These are phyloP conservation scores for Pangasius macronema DNA, from an alignment of 2,797 vertebrate species.

Conservation along the genomic window DNA sequence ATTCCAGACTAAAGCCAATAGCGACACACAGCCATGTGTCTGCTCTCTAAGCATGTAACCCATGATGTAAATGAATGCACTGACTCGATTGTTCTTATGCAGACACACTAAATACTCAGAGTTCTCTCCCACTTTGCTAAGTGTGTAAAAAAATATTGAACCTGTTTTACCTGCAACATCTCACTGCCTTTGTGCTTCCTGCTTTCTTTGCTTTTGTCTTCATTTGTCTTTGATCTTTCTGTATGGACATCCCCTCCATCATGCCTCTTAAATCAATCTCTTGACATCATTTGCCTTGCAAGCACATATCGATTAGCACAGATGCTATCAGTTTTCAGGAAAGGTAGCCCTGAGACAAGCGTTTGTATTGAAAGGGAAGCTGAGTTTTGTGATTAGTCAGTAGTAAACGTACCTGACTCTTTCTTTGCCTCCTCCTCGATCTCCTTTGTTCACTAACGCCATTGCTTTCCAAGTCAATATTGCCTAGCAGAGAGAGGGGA, in stretches of 20 bases:
- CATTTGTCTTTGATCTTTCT: neutral
- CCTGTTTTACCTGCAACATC: neutral
- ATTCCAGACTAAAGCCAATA: neutral
- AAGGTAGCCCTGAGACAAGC: neutral
- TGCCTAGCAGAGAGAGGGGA: neutral
- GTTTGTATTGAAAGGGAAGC: constrained; percentile 21
- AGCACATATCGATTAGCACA: constrained; percentile 34
- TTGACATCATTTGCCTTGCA: constrained; percentile 18
- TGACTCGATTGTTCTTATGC: neutral
- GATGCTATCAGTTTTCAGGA: constrained; percentile 16
- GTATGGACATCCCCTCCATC: neutral
- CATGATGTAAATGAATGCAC: neutral
- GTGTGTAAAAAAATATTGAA: neutral
- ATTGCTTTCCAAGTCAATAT: constrained; percentile 19
- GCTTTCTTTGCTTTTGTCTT: constrained; percentile 14
- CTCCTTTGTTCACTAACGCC: constrained; percentile 12
- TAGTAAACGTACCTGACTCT: constrained; percentile 17
- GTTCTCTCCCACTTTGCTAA: neutral
- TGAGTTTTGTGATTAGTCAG: constrained; percentile 12
- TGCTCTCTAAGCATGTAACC: neutral
- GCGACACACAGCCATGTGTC: neutral
- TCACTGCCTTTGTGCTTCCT: constrained; percentile 1
- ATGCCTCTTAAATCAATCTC: neutral
- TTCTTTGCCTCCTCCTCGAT: neutral
- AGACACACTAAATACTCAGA: neutral